phyloP scores from a whole-genome alignment of 2,888 invertebrate genomes.

The Drosophila atripex region DNA sequence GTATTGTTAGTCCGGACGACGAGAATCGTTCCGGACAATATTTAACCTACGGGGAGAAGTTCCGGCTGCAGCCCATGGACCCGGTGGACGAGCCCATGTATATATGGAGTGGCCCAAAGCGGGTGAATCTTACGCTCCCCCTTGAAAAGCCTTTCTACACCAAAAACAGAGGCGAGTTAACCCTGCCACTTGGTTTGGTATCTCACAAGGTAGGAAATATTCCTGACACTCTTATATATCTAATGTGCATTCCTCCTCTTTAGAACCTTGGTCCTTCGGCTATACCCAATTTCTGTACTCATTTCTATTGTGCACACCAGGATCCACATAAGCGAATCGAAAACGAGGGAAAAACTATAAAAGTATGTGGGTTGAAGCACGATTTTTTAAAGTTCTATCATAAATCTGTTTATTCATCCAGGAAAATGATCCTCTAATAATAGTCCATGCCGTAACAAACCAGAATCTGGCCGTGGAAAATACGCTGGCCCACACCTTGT shows the following conservation, averaged over 20 bases:
- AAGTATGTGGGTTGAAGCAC: slow-evolving; percentile 58
- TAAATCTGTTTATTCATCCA: slow-evolving; percentile 18
- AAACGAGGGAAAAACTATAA: slow-evolving; percentile 79
- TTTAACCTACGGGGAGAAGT: slow-evolving; percentile 81
- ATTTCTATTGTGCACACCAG: slow-evolving; percentile 75
- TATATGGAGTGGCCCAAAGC: slow-evolving; percentile 72
- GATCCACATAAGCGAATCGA: slow-evolving; percentile 78
- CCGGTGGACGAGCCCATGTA: slow-evolving; percentile 64
- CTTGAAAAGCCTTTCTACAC: slow-evolving; percentile 59
- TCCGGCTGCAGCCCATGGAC: slow-evolving; percentile 76
- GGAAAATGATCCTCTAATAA: slow-evolving; percentile 77
- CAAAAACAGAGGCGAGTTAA: slow-evolving; percentile 67
- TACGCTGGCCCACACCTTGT: slow-evolving; percentile 75
- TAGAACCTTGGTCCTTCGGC: slow-evolving; percentile 72
- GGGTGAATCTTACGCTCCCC: slow-evolving; percentile 58
- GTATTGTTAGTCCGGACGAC: slow-evolving; percentile 68
- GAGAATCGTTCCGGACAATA: slow-evolving; percentile 62
- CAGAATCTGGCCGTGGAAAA: slow-evolving; percentile 82
- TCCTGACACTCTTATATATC: background rate
- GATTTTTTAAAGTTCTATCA: background rate
- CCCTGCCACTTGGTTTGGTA: slow-evolving; percentile 73
- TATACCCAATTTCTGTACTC: slow-evolving; percentile 72
- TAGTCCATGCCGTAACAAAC: slow-evolving; percentile 82
- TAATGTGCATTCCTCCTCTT: background rate
- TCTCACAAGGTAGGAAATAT: slow-evolving; percentile 53